phyloP scores from a whole-genome alignment of 2,888 invertebrate genomes.

The Xanthorhoe spadicearia region DNA sequence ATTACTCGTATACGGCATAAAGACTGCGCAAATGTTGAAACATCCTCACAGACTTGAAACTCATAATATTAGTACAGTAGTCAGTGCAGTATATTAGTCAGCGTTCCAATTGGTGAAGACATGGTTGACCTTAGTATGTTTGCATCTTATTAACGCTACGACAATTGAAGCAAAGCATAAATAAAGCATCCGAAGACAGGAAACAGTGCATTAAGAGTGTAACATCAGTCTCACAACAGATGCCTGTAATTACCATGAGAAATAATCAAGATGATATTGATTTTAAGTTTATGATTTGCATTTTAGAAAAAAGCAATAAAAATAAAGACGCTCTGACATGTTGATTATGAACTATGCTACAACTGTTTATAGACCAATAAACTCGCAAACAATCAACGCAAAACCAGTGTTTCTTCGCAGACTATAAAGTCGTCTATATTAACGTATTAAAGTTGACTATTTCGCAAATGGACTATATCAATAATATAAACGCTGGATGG shows the following conservation, averaged over 20 bases:
- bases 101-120: slow-evolving; percentile 59
- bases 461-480: slow-evolving; percentile 29
- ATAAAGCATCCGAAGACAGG: slow-evolving; percentile 23
- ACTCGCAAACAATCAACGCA: slow-evolving; percentile 19
- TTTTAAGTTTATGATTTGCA: neutral
- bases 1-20: too few species aligned
- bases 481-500: slow-evolving; percentile 20
- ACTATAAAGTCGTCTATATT: slow-evolving; percentile 20
- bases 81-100: slow-evolving; percentile 54
- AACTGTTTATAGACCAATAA: slow-evolving; percentile 20
- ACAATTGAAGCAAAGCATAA: slow-evolving; percentile 28
- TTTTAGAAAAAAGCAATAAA: neutral
- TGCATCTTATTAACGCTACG: slow-evolving; percentile 29
- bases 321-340: neutral
- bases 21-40: neutral
- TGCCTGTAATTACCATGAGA: slow-evolving; percentile 14
- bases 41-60: neutral
- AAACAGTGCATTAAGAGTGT: slow-evolving; percentile 19
- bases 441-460: slow-evolving; percentile 25
- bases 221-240: slow-evolving; percentile 3
- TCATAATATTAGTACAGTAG: neutral
- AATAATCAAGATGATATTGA: slow-evolving; percentile 5
- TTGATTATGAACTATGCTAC: neutral
- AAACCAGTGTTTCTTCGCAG: slow-evolving; percentile 4
- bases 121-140: slow-evolving; percentile 26